Evolutionary conservation across 2,888 invertebrate genomes (phyloP).

Genomic region (Onchidella celtica): DNA sequence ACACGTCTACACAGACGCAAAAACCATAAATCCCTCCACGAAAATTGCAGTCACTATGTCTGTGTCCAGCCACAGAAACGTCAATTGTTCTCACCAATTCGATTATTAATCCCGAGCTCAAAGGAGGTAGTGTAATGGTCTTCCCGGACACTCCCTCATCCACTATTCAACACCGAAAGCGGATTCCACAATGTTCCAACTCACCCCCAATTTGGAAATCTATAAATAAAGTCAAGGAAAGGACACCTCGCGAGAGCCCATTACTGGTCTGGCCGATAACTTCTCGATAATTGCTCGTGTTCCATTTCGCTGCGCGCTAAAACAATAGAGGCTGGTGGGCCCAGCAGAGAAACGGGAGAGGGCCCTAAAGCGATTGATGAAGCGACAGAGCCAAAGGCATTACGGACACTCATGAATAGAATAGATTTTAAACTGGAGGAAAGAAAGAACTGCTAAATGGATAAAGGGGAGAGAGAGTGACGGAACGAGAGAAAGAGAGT

Average conservation of each 20-base stretch:
- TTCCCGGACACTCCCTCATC: no score
- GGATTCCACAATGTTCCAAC: not conserved
- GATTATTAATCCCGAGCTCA: no score
- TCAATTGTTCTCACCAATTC: no score
- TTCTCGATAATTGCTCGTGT: constrained; percentile 15
- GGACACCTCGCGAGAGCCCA: not conserved
- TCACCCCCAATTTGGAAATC: not conserved
- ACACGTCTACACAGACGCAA: no score
- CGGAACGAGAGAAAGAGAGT: not conserved
- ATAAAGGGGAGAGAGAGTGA: not conserved
- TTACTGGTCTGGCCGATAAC: constrained; percentile 6
- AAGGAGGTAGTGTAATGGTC: no score
- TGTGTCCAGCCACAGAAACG: no score
- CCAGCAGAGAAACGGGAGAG: not conserved
- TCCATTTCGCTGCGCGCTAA: constrained; percentile 5
- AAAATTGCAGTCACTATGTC: no score
- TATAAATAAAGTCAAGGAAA: not conserved
- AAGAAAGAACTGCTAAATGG: not conserved
- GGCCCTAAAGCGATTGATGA: constrained; percentile 15
- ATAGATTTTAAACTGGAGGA: not conserved
- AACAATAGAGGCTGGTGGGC: constrained; percentile 9
- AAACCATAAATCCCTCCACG: no score
- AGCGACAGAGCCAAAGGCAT: not conserved
- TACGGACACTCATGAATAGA: not conserved
- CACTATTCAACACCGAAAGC: no score